Conservation (phyloP, 2,888 invertebrate species). For the Rhamphomyia laevipes region DNA sequence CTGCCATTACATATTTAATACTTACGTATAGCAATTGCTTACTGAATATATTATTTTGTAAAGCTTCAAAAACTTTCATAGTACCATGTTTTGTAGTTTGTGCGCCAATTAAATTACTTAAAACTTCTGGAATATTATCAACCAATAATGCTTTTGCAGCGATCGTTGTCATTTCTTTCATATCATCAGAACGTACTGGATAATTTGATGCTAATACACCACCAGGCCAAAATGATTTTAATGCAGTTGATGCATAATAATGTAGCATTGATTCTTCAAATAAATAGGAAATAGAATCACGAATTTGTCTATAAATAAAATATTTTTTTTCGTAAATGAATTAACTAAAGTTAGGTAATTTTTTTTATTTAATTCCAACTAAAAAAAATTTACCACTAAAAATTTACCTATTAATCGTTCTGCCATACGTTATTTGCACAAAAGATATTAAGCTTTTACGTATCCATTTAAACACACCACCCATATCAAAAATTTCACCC, state of each 20-base stretch:
- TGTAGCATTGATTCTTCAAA: conserved; percentile 86
- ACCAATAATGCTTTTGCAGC: conserved; percentile 49
- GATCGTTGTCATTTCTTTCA: conserved; percentile 55
- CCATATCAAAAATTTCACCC: conserved; percentile 82
- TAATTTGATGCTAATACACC: conserved; percentile 51
- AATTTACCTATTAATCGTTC: conserved; percentile 70
- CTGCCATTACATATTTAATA: conserved; percentile 19
- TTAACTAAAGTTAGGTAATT: background rate
- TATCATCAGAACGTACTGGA: conserved; percentile 44
- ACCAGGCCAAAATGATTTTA: conserved; percentile 84
- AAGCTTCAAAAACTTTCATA: conserved; percentile 71
- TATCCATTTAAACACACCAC: conserved; percentile 79
- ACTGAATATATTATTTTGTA: conserved; percentile 76
- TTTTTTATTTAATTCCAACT: background rate
- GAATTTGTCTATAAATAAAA: conserved; percentile 55
- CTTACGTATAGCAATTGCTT: conserved; percentile 86
- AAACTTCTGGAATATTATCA: conserved; percentile 63
- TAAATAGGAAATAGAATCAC: conserved; percentile 75
- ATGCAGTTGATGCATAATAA: conserved; percentile 69
- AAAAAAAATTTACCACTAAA: conserved; percentile 34
- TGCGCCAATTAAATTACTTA: conserved; percentile 74
- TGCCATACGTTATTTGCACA: conserved; percentile 84
- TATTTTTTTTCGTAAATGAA: conserved; percentile 1
- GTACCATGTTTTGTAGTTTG: conserved; percentile 75
- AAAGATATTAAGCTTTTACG: conserved; percentile 79